Evolutionary conservation across 2,888 invertebrate genomes (phyloP).

Genomic region (Phasia obesa): DNA sequence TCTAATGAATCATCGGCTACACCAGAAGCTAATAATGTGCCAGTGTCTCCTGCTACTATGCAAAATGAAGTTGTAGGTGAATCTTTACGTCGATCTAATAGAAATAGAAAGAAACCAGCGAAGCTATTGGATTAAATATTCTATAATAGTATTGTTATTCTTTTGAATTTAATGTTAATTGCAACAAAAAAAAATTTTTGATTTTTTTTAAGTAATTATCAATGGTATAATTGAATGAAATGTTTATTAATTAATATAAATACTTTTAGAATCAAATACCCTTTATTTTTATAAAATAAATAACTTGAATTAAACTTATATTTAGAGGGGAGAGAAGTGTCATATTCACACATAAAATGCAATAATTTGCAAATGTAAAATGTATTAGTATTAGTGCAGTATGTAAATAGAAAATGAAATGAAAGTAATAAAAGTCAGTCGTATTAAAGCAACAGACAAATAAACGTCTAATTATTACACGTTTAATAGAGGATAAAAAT

Average conservation of each 20-base stretch:
- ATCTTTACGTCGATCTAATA: neutral
- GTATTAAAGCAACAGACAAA: too few species aligned
- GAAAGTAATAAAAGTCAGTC: too few species aligned
- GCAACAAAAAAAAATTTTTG: neutral
- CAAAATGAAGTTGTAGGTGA: slow-evolving; percentile 1
- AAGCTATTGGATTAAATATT: slow-evolving; percentile 1
- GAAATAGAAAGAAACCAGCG: neutral
- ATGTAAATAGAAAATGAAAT: too few species aligned
- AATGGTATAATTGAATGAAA: neutral
- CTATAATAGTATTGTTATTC: neutral
- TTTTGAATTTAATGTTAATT: neutral
- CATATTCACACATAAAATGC: neutral
- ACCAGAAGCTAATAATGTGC: neutral
- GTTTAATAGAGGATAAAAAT: too few species aligned
- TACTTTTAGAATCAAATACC: neutral
- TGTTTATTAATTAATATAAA: neutral
- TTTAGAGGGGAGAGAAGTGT: neutral
- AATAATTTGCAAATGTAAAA: too few species aligned
- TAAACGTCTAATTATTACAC: too few species aligned
- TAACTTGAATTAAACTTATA: neutral
- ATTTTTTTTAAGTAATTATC: neutral
- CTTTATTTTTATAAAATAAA: neutral
- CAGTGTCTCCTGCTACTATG: neutral
- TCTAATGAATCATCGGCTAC: neutral
- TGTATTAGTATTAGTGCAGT: too few species aligned